These are phyloP conservation scores for Emydoidea blandingii DNA, from an alignment of 2,797 vertebrate species.

Conservation along the genomic window DNA sequence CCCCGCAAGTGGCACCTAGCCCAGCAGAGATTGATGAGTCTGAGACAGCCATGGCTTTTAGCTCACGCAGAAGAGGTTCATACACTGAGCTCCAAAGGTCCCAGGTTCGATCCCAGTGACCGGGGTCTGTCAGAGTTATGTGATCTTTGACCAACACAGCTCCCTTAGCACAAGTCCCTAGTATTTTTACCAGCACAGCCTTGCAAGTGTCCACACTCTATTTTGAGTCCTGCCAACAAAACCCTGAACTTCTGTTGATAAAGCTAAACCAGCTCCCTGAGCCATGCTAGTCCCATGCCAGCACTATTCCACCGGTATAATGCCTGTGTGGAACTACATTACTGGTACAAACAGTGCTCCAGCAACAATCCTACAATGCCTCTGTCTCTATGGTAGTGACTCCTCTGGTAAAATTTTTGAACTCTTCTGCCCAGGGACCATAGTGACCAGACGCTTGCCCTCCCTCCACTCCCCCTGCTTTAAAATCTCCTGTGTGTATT, in stretches of 20 bases:
- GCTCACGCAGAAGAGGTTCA: too few species aligned
- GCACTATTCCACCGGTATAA: background rate
- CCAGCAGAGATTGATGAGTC: too few species aligned
- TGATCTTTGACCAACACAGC: background rate
- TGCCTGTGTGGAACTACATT: background rate
- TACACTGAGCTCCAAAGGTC: too few species aligned
- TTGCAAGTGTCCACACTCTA: background rate
- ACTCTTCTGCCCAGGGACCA: background rate
- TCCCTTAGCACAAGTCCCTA: background rate
- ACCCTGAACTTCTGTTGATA: background rate
- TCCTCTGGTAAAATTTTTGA: background rate
- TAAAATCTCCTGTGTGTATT: background rate
- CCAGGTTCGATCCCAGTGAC: too few species aligned
- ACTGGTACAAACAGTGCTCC: background rate
- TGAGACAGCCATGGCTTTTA: too few species aligned
- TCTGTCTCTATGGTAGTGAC: background rate
- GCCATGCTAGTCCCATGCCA: background rate
- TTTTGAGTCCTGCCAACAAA: background rate
- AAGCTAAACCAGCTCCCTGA: background rate
- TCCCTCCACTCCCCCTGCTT: background rate
- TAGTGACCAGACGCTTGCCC: background rate
- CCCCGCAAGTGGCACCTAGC: too few species aligned
- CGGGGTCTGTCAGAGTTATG: too few species aligned
- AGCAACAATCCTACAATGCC: background rate
- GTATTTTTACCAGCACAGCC: background rate